These are phyloP conservation scores for Hippopotamus amphibius DNA, from an alignment of 2,113 vertebrate genomes.

Conservation along the genomic window DNA sequence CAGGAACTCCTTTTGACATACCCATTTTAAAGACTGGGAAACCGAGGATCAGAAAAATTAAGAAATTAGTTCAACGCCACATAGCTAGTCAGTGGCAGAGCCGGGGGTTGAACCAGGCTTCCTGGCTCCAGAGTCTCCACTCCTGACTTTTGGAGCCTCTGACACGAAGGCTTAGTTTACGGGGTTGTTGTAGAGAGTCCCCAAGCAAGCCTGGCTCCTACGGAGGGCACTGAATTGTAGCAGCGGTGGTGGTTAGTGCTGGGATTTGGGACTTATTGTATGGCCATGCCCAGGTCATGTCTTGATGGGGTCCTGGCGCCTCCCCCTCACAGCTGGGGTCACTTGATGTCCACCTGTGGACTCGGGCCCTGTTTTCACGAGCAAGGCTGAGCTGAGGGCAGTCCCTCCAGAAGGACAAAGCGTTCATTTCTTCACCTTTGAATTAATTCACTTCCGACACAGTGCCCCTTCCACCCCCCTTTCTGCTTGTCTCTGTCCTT, in stretches of 20 bases:
- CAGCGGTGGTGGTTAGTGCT: background rate
- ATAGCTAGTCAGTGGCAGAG: background rate
- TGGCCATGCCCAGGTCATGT: background rate
- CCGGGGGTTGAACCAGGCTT: background rate
- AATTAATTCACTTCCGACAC: background rate
- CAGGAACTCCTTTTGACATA: background rate
- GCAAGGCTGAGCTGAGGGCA: background rate
- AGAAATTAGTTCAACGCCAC: background rate
- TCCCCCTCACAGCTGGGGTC: too few relatives aligned
- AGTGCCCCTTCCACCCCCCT: rapidly evolving
- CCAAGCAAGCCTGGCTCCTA: background rate
- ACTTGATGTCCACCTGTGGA: background rate
- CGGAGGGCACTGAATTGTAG: too few relatives aligned
- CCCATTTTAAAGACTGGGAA: background rate
- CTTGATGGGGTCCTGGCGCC: background rate
- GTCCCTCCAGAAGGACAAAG: background rate
- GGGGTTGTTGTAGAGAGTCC: rapidly evolving
- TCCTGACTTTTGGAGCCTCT: too few relatives aligned
- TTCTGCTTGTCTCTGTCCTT: background rate
- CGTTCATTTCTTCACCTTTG: background rate
- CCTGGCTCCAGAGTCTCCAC: background rate
- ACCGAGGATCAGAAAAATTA: background rate
- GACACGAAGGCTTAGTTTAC: rapidly evolving
- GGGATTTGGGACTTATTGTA: background rate
- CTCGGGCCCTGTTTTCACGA: background rate